These are phyloP conservation scores for Drosophila prolongata DNA, from an alignment of 2,888 invertebrate species.

Conservation along the genomic window DNA sequence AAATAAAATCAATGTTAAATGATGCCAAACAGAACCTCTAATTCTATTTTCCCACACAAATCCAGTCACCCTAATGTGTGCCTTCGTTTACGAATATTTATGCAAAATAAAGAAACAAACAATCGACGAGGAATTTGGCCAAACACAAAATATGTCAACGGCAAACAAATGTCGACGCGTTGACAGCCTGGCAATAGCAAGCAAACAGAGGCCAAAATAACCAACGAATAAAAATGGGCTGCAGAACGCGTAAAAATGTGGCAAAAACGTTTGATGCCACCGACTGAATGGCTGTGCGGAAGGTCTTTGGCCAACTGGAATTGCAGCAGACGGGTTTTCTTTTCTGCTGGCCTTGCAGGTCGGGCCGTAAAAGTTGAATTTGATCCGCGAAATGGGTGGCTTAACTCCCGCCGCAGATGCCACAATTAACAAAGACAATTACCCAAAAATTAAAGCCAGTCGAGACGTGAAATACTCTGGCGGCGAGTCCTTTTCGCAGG, in stretches of 20 bases:
- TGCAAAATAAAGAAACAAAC: constrained; percentile 46
- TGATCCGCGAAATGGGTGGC: constrained; percentile 33
- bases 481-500: constrained; percentile 10
- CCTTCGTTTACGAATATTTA: constrained; percentile 29
- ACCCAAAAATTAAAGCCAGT: constrained; percentile 23
- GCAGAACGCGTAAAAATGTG: constrained; percentile 54
- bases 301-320: constrained; percentile 33
- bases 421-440: constrained; percentile 50
- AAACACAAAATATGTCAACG: constrained; percentile 60
- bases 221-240: constrained; percentile 17
- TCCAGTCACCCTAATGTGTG: constrained; percentile 7
- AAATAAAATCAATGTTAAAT: too few relatives aligned
- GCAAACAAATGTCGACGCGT: constrained; percentile 64
- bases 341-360: constrained; percentile 66
- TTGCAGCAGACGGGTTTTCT: constrained; percentile 50
- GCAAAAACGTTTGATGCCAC: constrained; percentile 17
- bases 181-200: constrained; percentile 52
- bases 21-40: too few relatives aligned
- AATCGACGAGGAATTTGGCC: constrained; percentile 53
- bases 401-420: constrained; percentile 44
- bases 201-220: constrained; percentile 18
- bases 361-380: constrained; percentile 47
- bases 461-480: constrained; percentile 1
- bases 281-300: constrained; percentile 16
- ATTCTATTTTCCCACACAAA: neutral